Evolutionary conservation across 2,888 invertebrate genomes (phyloP), one percentile per base, ranked within the genome.

Genomic region (Drosophila neotestacea): DNA sequence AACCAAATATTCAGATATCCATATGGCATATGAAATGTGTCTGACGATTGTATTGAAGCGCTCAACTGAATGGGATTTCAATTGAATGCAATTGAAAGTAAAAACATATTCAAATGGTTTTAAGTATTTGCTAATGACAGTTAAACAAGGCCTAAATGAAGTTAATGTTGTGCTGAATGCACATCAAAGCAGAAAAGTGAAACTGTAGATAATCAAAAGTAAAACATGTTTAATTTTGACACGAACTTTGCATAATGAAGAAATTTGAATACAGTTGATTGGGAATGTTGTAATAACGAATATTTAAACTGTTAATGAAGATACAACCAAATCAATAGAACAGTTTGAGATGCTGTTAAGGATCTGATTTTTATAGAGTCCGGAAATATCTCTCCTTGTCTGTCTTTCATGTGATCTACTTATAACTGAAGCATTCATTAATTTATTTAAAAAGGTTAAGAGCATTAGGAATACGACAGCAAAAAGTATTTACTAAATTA

Each of bases 41-140:
- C 52, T 30, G 41, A 38, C 38, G 38, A 13, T 54, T 41, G 41
- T 30, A 32, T 16, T 41, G 41, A 63, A 47, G 16, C 16, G 16
- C 16, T 16, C 16, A 16, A 16, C 16, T 16, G 56, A 39, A n/a
- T 51, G 46, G 56, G 39, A 60, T 48, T 71, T 30, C 48, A 58
- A 55, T 73, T 73, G 55, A 63, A 60, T 41, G 52, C 28, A 51
- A 68, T 67, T 51, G 62, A 67, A 76, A 77, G 75, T 71, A 42
- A 47, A 58, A 28, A 44, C 6, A 56, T n/a, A 30, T 4, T n/a
- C 16, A 16, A 13, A 22, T 22, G 42, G 42, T 68, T 32, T 42
- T 22, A 74, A 71, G 47, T 60, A 62, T 60, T 60, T 48, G 36
- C 62, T 71, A 71, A 75, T 77, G 72, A 77, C 77, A 77, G 46